Evolutionary conservation across 92 coral and sea anemone species (phyloP).

Genomic region (Palythoa heliodiscus): DNA sequence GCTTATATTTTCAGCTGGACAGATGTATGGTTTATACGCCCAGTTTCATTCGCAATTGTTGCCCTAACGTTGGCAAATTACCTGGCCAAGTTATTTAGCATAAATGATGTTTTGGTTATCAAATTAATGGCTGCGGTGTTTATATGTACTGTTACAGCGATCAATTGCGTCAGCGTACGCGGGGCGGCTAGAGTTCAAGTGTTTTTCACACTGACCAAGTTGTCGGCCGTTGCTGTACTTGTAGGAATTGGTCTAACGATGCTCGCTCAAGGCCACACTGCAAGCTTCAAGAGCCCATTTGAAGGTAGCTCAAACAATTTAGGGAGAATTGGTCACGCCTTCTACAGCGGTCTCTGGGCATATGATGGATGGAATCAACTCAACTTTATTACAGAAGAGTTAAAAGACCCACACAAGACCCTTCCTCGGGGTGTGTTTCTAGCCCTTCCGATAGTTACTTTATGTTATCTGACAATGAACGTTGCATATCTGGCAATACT

Average conservation of each 20-base stretch:
- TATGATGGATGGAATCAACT: conserved; percentile 64
- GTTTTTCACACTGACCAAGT: conserved; percentile 52
- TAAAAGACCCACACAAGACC: conserved; percentile 52
- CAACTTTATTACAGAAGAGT: conserved; percentile 57
- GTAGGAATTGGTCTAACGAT: conserved; percentile 41
- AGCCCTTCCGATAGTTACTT: conserved; percentile 57
- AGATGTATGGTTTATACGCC: conserved; percentile 69
- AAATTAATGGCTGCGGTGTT: conserved; percentile 54
- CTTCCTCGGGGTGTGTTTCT: conserved; percentile 57
- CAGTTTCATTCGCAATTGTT: conserved; percentile 71
- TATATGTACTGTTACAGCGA: conserved; percentile 49
- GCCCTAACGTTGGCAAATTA: conserved; percentile 69
- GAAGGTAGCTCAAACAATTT: conserved; percentile 36
- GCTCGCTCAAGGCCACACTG: conserved; percentile 47
- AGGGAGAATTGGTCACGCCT: conserved; percentile 56
- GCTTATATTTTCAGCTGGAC: conserved; percentile 74
- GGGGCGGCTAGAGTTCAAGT: conserved; percentile 59
- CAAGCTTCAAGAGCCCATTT: conserved; percentile 17
- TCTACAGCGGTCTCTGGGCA: conserved; percentile 65
- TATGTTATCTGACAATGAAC: conserved; percentile 52
- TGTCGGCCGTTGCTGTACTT: conserved; percentile 46
- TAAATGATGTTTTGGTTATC: conserved; percentile 35
- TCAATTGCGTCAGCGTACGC: conserved; percentile 53
- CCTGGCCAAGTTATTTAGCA: conserved; percentile 51
- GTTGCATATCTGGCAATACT: conserved; percentile 56